Evolutionary conservation across 2,113 vertebrate genomes (phyloP).

Genomic region (Dicerorhinus sumatrensis): DNA sequence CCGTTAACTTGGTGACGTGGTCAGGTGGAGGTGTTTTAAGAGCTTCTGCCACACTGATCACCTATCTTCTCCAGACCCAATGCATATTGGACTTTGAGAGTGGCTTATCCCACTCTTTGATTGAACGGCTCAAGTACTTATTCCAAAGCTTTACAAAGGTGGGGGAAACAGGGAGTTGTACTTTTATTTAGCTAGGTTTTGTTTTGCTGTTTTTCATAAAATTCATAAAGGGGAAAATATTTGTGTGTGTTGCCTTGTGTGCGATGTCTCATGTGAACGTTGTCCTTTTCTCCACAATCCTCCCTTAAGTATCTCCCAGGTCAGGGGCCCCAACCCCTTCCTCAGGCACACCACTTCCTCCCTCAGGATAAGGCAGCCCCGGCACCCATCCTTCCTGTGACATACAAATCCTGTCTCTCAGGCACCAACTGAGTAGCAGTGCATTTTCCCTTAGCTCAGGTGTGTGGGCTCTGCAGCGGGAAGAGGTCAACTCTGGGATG

Average conservation of each 20-base stretch:
- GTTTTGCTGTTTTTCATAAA: background rate
- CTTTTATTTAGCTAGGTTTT: background rate
- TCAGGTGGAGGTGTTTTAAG: background rate
- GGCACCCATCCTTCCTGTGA: background rate
- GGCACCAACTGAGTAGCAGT: too few species aligned
- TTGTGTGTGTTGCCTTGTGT: background rate
- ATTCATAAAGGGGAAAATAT: background rate
- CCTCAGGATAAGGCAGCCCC: background rate
- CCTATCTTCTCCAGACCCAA: background rate
- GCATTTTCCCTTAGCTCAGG: background rate
- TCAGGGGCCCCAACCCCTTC: background rate
- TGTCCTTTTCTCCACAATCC: background rate
- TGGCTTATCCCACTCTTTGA: background rate
- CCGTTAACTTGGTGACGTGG: background rate
- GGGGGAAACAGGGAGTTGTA: background rate
- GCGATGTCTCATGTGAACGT: background rate
- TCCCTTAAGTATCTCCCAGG: background rate
- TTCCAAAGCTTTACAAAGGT: background rate
- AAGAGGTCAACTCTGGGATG: background rate
- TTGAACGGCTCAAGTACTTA: background rate
- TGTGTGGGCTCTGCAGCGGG: background rate
- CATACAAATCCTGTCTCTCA: background rate
- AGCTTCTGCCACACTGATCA: background rate
- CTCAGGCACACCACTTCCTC: background rate
- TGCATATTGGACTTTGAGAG: background rate